Conservation (phyloP, 1,140 invertebrate species). For the Ooceraea biroi region DNA sequence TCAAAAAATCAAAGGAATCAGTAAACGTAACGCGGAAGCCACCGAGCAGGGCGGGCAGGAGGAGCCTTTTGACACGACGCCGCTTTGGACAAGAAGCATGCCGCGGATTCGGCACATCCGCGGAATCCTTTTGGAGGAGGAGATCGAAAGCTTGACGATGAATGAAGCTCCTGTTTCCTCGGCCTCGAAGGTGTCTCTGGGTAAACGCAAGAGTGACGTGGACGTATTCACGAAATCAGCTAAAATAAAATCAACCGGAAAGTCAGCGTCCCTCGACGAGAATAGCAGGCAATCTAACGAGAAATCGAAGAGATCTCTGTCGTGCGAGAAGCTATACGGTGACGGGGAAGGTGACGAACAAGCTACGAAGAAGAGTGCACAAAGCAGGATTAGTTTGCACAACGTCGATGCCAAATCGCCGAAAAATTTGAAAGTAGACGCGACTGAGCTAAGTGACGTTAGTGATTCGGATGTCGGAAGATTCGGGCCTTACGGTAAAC, state of each 20-base stretch:
- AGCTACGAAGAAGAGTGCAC: conserved; percentile 39
- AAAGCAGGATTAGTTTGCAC: not conserved
- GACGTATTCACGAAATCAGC: conserved; percentile 70
- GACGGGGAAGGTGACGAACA: conserved; percentile 20
- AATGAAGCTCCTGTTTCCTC: conserved; percentile 52
- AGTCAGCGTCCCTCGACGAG: conserved; percentile 70
- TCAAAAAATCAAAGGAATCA: conserved; percentile 82
- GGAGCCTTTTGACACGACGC: conserved; percentile 87
- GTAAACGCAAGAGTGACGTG: conserved; percentile 77
- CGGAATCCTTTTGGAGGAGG: conserved; percentile 78
- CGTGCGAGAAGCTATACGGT: conserved; percentile 55
- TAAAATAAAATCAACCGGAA: conserved; percentile 73
- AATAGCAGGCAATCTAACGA: conserved; percentile 69
- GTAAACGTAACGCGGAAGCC: conserved; percentile 67
- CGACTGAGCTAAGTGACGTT: conserved; percentile 39
- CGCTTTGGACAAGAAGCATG: conserved; percentile 87
- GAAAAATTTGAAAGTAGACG: conserved; percentile 51
- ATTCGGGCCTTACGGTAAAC: conserved; percentile 83
- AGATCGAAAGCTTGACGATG: conserved; percentile 49
- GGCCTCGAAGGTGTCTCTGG: not conserved
- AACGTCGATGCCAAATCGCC: not conserved
- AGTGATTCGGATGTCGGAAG: conserved; percentile 63
- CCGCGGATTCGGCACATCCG: conserved; percentile 88
- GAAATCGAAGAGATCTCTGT: conserved; percentile 66
- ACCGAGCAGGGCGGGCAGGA: conserved; percentile 73